A percentile compares a stretch with the other conserved stretches of the same genome.
Conservation (phyloP, 2,113 vertebrate species). For the Eira barbara region DNA sequence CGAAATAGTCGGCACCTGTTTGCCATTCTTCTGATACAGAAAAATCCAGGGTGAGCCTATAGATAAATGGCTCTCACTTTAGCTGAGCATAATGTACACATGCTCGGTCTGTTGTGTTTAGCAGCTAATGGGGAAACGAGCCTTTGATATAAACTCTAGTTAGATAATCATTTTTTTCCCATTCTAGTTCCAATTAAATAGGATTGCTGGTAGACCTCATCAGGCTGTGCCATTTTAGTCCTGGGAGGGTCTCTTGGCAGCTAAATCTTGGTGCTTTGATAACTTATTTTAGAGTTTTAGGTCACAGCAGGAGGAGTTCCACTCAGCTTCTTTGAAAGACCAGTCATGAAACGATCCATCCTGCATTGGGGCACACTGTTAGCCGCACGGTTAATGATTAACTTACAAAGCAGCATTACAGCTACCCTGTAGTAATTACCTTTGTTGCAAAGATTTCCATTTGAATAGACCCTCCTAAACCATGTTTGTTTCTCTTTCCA, state of each 20-base stretch:
- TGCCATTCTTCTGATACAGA: neutral
- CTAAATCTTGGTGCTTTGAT: neutral
- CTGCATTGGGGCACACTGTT: neutral
- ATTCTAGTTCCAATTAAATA: neutral
- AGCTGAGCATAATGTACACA: neutral
- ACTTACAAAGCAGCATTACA: neutral
- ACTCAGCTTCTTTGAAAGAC: neutral
- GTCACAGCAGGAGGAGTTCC: neutral
- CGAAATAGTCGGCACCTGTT: neutral
- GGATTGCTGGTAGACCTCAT: neutral
- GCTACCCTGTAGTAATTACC: neutral
- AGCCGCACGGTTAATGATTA: constrained; percentile 20
- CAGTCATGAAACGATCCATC: neutral
- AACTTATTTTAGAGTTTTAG: neutral
- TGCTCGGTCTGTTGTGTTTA: neutral
- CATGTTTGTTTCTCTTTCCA: neutral
- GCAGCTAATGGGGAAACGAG: neutral
- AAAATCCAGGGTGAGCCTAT: neutral
- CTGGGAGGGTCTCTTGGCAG: neutral
- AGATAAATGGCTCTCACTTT: neutral
- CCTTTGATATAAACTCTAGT: neutral
- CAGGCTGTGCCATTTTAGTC: neutral
- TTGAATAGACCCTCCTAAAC: neutral
- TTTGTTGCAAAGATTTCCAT: constrained; percentile 12
- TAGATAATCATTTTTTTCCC: neutral